phyloP scores from a whole-genome alignment of 2,797 vertebrate species.

The Clarias fuscus region DNA sequence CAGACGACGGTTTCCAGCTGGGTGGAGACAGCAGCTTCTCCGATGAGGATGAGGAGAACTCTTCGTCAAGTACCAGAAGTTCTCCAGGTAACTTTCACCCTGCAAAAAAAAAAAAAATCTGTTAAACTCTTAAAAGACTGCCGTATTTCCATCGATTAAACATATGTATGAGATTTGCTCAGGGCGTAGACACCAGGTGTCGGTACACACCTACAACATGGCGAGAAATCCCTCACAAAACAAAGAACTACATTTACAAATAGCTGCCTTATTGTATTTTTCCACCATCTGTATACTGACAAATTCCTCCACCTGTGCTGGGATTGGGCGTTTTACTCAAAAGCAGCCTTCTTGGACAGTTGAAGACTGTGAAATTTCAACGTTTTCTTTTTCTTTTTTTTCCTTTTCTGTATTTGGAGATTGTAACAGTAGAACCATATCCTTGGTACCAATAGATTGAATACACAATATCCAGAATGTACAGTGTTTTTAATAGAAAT shows the following conservation, averaged over 20 bases:
- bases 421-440: not conserved
- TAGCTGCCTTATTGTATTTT: not conserved
- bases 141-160: not conserved
- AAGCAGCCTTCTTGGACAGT: not conserved
- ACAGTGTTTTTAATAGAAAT: not conserved
- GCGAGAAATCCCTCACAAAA: not conserved
- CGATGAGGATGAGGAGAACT: constrained; percentile 86
- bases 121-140: not conserved
- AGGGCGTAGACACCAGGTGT: not conserved
- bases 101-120: not conserved
- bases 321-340: not conserved
- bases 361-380: not conserved
- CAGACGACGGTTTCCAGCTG: constrained; percentile 93
- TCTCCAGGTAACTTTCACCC: constrained; percentile 75
- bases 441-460: not conserved
- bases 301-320: not conserved
- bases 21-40: constrained; percentile 96
- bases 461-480: not conserved
- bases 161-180: not conserved
- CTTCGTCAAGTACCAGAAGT: constrained; percentile 71
- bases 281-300: not conserved
- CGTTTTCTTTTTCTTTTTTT: not conserved
- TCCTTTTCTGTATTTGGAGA: not conserved
- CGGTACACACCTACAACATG: not conserved
- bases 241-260: not conserved